Evolutionary conservation across 2,888 invertebrate species (phyloP).

Genomic region (Coenonympha glycerion): DNA sequence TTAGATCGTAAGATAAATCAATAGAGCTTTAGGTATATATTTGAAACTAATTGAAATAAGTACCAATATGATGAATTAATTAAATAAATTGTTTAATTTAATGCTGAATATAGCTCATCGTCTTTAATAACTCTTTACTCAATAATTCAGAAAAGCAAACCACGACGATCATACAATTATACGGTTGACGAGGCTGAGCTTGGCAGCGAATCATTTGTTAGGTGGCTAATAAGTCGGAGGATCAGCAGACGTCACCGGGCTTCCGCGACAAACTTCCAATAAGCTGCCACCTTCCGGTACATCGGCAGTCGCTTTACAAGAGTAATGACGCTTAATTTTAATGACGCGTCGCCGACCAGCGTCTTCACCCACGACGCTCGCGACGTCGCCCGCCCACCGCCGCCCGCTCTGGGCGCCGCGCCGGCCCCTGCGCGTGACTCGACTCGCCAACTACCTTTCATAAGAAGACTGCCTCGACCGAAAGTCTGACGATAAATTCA

Average conservation of each 20-base stretch:
- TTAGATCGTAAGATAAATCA: no score
- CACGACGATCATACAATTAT: slow-evolving; percentile 2
- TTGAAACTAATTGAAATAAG: no score
- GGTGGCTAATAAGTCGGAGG: slow-evolving; percentile 62
- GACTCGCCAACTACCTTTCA: slow-evolving; percentile 56
- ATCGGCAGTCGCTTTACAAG: slow-evolving; percentile 65
- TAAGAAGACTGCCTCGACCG: slow-evolving; percentile 64
- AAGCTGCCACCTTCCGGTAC: slow-evolving; percentile 58
- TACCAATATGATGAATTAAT: no score
- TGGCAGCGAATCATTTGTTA: slow-evolving; percentile 59
- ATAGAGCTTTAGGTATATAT: no score
- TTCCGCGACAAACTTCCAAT: slow-evolving; percentile 63
- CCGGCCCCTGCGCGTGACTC: slow-evolving; percentile 48
- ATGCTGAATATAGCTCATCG: no score
- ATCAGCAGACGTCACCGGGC: slow-evolving; percentile 59
- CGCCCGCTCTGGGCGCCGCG: no score
- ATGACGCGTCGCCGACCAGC: slow-evolving; percentile 66
- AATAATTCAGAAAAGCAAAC: neutral
- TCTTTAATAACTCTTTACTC: neutral
- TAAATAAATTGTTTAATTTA: no score
- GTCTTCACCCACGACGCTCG: slow-evolving; percentile 41
- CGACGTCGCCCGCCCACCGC: slow-evolving; percentile 35
- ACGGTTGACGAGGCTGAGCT: slow-evolving; percentile 12
- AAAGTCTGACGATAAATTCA: slow-evolving; percentile 75
- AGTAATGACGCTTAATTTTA: slow-evolving; percentile 76